These are phyloP conservation scores for Scomber colias DNA, from an alignment of 2,113 vertebrate genomes.

Conservation along the genomic window DNA sequence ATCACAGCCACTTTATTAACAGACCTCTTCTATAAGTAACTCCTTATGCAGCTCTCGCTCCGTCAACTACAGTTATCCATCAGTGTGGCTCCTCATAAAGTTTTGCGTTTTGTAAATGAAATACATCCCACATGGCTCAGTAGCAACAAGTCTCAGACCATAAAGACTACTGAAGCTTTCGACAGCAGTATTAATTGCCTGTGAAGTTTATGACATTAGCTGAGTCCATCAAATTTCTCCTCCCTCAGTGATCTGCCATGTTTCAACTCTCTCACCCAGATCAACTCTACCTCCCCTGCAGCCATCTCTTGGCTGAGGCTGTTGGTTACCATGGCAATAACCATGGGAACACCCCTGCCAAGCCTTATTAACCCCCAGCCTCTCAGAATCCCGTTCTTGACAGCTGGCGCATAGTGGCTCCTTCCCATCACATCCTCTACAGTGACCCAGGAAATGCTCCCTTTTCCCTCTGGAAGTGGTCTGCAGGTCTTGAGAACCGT, in stretches of 20 bases:
- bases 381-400: conserved; percentile 56
- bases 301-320: conserved; percentile 44
- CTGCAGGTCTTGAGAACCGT: conserved; percentile 44
- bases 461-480: conserved; percentile 37
- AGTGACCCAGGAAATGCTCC: conserved; percentile 52
- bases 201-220: conserved; percentile 50
- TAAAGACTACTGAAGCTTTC: conserved; percentile 29
- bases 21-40: conserved; percentile 24
- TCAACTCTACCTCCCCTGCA: conserved; percentile 24
- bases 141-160: conserved; percentile 48
- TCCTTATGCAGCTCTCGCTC: conserved; percentile 27
- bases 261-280: conserved; percentile 13
- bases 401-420: conserved; percentile 55
- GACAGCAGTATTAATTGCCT: conserved; percentile 47
- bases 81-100: conserved; percentile 43
- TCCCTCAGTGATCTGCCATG: conserved; percentile 15
- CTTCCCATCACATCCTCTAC: conserved; percentile 54
- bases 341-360: conserved; percentile 61
- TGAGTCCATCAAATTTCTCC: conserved; percentile 24
- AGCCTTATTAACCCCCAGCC: conserved; percentile 66
- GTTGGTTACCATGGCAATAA: conserved; percentile 59
- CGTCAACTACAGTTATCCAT: conserved; percentile 46
- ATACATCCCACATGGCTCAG: conserved; percentile 34
- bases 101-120: conserved; percentile 52
- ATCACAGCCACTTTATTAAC: conserved; percentile 38